Base-by-base conservation (phyloP, 2,797 vertebrate genomes). In the Fringilla coelebs region DNA sequence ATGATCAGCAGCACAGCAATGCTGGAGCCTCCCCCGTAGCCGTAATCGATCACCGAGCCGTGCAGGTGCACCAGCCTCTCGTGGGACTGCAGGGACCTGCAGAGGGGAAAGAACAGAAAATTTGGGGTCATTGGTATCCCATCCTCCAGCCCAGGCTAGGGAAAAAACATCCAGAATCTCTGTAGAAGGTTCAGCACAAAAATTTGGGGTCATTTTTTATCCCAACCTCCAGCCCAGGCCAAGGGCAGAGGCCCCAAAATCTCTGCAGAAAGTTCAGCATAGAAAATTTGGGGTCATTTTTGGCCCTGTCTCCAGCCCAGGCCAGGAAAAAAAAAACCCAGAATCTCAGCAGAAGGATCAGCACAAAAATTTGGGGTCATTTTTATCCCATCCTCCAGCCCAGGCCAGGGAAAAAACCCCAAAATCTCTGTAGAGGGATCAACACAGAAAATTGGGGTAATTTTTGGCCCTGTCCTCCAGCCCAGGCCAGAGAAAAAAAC, bases 1-100 rank as follows among this genome's bases (percentile, higher is more conserved):
- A 99, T 99, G 72, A 99, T 99, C 25, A 99, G 98, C 85, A 99
- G 97, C 90, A 99, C 99, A 0, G 99, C 99, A 2, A 99, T 99
- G 97, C 98, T 99, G 93, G 99, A 99, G 92, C 99, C 99, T 5
- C 97, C 98, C 3, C 97, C 98, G 1, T 99, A 99, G 63, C 97
- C 98, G 93, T 99, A 98, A 94, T 99, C 99, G 8, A 99, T 99
- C 74, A 99, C 99, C 0, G 99, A 99, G 3, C 99, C 99, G 1
- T 99, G 99, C 51, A 99, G 98, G 89, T 99, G 98, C 21, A 99
- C 99, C 3, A 99, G 96, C 4, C 99, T 98, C 97, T 99, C 99
- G 0, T 99, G 99, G 63, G 98, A 99, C 10, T 99, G 99, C 92
- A 99, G 97, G 63, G 99, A 98, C 97, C 99, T 99, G 91, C 24